Evolutionary conservation across 2,113 vertebrate species (phyloP).

Genomic region (Lophura nycthemera): DNA sequence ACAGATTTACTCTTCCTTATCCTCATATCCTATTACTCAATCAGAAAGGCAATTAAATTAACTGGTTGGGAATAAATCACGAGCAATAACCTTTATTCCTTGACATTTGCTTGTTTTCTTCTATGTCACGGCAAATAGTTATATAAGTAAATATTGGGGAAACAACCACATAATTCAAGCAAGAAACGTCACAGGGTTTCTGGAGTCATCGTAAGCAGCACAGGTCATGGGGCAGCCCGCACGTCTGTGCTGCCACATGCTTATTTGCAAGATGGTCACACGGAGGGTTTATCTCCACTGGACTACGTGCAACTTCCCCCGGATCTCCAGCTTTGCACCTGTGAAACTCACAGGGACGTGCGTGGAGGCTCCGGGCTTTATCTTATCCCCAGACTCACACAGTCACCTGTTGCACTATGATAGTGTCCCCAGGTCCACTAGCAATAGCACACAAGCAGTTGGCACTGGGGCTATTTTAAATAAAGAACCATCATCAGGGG

Average conservation of each 20-base stretch:
- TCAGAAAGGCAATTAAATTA: conserved; percentile 12
- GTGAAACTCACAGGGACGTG: background rate
- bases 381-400: background rate
- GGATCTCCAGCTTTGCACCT: fast-evolving
- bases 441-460: fast-evolving
- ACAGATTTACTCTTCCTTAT: background rate
- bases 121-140: background rate
- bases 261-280: background rate
- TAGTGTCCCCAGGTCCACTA: fast-evolving
- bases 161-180: background rate
- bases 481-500: background rate
- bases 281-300: background rate
- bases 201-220: background rate
- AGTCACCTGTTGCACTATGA: background rate
- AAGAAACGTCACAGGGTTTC: background rate
- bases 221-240: background rate
- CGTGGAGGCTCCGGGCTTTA: background rate
- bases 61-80: background rate
- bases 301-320: background rate
- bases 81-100: background rate
- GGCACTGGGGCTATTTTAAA: background rate
- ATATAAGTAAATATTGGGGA: background rate
- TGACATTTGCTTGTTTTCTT: background rate
- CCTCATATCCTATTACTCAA: background rate
- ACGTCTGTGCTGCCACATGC: background rate